These are phyloP conservation scores for Bovichtus variegatus DNA, from an alignment of 2,797 vertebrate genomes.

Conservation along the genomic window DNA sequence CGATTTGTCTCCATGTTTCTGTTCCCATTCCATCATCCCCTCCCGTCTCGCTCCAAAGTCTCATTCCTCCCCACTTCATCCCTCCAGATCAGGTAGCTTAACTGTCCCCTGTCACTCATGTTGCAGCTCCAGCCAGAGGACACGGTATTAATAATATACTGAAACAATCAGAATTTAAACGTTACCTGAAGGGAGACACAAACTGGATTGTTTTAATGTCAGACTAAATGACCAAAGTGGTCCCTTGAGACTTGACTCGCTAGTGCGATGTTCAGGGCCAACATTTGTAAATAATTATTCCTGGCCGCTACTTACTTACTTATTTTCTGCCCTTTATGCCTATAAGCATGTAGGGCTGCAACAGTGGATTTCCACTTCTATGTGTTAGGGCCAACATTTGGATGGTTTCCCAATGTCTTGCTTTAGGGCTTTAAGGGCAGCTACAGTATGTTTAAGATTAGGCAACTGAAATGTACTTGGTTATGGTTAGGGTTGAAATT, in stretches of 20 bases:
- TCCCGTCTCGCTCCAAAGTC: background rate
- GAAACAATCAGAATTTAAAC: conserved; percentile 39
- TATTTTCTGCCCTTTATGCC: too few relatives aligned
- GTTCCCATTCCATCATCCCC: conserved; percentile 28
- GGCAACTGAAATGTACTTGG: background rate
- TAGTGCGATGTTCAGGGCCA: background rate
- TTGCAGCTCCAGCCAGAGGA: conserved; percentile 4
- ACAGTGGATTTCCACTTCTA: too few relatives aligned
- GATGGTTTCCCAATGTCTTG: too few relatives aligned
- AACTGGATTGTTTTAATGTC: conserved; percentile 39
- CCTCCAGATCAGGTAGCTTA: conserved; percentile 55
- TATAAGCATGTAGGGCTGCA: too few relatives aligned
- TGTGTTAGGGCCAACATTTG: too few relatives aligned
- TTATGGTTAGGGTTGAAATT: background rate
- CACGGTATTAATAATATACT: conserved; percentile 38
- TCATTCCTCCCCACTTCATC: conserved; percentile 40
- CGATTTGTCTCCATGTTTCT: conserved; percentile 33
- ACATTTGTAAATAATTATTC: background rate
- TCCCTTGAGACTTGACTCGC: background rate
- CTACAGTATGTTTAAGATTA: background rate
- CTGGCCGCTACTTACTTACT: too few relatives aligned
- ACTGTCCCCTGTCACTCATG: conserved; percentile 49
- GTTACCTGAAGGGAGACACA: conserved; percentile 4
- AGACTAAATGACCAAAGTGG: conserved; percentile 33
- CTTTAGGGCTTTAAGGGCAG: too few relatives aligned